Evolutionary conservation across 2,113 vertebrate species (phyloP), one percentile per base, ranked within the genome.

Genomic region (Pelobates fuscus): DNA sequence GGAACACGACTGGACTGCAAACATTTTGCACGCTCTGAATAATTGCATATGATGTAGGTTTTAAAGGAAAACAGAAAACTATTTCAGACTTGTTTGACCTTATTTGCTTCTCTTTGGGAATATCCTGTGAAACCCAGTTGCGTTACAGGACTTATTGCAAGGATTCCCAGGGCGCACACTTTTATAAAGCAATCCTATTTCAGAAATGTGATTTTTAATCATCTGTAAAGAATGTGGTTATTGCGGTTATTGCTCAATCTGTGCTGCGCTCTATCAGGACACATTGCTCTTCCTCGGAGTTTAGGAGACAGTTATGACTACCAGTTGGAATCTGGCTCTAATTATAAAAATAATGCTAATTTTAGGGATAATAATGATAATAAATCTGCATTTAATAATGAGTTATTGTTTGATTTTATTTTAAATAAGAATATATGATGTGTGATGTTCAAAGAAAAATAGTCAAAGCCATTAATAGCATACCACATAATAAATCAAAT

Each of bases 161-260:
- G 23, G 64, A 77, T 68, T 77, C 73, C 57, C 64, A 60, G 17
- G 61, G 65, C 64, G 24, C 73, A 77, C 64, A 77, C 55, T 61
- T 77, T 77, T 77, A 77, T 77, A 41, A 77, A 77, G 73, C 64
- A 77, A 77, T 77, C 54, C 73, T 15, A 66, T 75, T 67, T 75
- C 72, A 68, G 65, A 77, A 77, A 60, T 68, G 64, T 68, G 57
- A 77, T 77, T 77, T 77, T 68, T 67, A 77, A 77, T 68, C 73
- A 77, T 77, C 64, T 67, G 64, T 68, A 64, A 77, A 77, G 64
- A 77, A 77, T 77, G 73, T 77, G 26, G 32, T 77, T 77, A 61
- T 67, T 68, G 73, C 65, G 26, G 32, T 77, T 77, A 61, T 67
- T 68, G 73, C 65, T 68, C 64, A 76, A 44, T 76, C 64, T 67